Evolutionary conservation across 1,140 invertebrate species (phyloP), one percentile per base, ranked within the genome.

Genomic region (Bombus superbus): DNA sequence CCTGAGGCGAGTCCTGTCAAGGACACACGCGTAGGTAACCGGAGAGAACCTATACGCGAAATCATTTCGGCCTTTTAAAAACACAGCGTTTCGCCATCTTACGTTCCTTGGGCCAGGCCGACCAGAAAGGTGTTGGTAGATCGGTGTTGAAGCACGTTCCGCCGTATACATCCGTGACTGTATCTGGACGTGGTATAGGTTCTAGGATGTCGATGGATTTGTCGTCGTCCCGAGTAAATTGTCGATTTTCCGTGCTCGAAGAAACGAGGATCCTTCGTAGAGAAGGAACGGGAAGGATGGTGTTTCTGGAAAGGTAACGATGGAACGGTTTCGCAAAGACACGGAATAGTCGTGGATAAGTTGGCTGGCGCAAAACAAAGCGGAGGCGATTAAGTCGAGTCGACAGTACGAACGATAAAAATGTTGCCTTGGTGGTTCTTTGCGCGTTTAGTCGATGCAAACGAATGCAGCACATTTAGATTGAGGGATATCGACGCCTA

Each of bases 1-100:
- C 83, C 88, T 83, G 90, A 88, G 90, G 88, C 88, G 72, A 86
- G 81, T 86, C 83, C 89, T 88, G 87, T 87, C 93, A 95, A 95
- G 94, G 94, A 94, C 94, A 94, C 94, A 93, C 92, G 91, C 90
- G 81, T 81, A 88, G 91, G 94, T 94, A 95, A 94, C 92, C 86
- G 88, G 94, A 95, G 94, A 95, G 93, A 92, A 83, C 91, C 91
- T 77, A 86, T 69, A 88, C 91, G 92, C 89, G 93, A 94, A 93
- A 92, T 93, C 88, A 92, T 92, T 93, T 88, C 86, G 92, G 25
- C 93, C 92, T 94, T 93, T 92, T 93, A 93, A 94, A 93, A 94
- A 93, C 90, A 83, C 89, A 91, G 38, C 75, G n/a, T 78, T 64
- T 62, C 84, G 87, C 89, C 92, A 89, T 92, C 92, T 89, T 89